Conservation (phyloP, 2,888 invertebrate genomes). For the Chorisops tibialis region DNA sequence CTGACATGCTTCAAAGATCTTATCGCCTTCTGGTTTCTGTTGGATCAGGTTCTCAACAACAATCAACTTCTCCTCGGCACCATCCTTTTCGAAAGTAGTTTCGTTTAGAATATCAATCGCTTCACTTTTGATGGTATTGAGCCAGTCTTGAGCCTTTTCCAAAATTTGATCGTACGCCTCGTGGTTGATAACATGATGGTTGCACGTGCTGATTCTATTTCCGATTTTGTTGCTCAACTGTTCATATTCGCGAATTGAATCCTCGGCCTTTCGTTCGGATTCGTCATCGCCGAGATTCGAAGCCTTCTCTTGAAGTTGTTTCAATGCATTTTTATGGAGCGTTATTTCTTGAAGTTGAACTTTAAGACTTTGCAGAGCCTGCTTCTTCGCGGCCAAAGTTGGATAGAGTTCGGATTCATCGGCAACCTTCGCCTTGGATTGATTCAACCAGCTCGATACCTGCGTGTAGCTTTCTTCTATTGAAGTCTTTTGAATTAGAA, state of each 20-base stretch:
- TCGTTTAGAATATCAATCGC: conserved; percentile 75
- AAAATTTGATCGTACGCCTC: conserved; percentile 77
- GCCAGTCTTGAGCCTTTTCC: conserved; percentile 79
- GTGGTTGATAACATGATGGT: conserved; percentile 74
- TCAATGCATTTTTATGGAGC: conserved; percentile 78
- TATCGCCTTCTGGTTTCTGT: conserved; percentile 71
- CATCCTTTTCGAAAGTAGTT: conserved; percentile 73
- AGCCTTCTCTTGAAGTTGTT: conserved; percentile 79
- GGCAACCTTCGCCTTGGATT: conserved; percentile 71
- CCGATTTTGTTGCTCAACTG: conserved; percentile 65
- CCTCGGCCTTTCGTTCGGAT: conserved; percentile 68
- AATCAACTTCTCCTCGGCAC: conserved; percentile 69
- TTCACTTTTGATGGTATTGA: conserved; percentile 75
- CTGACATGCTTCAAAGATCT: conserved; percentile 66
- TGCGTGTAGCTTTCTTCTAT: conserved; percentile 90
- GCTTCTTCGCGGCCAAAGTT: conserved; percentile 83
- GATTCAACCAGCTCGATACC: conserved; percentile 81
- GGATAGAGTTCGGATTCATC: conserved; percentile 70
- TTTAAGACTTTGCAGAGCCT: conserved; percentile 76
- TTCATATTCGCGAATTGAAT: conserved; percentile 70
- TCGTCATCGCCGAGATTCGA: conserved; percentile 76
- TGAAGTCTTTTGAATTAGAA: conserved; percentile 84
- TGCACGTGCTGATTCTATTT: conserved; percentile 63
- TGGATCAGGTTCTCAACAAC: conserved; percentile 73
- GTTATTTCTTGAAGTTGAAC: conserved; percentile 80